Base-by-base conservation (phyloP, 2,888 invertebrate genomes). In the Tachina lurida region DNA sequence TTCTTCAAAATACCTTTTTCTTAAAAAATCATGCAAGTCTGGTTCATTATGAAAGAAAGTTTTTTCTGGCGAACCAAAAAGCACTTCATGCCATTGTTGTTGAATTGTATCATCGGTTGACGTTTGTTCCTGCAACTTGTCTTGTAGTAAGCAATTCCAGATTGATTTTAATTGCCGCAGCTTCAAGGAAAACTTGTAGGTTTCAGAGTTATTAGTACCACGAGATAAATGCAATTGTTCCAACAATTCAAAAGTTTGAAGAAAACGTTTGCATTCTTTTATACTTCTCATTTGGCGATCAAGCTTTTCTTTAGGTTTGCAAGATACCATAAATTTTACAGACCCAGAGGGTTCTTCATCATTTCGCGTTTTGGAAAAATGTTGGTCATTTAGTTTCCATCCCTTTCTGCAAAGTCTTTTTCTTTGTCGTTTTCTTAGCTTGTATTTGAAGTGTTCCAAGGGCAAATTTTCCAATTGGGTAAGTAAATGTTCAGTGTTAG, bases 61-160 rank as follows among this genome's bases (percentile, higher is more conserved):
- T 62, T 83, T 75, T 19, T 84, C 68, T 4, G n/a, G 74, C 4
- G 60, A 74, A 5, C 92, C 92, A 87, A 92, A 92, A 12, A 91
- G 67, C 0, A 88, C 88, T 62, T 87, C 75, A 12, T 89, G 84
- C 92, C 92, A 92, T 19, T 91, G 89, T 10, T 87, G 68, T 39
- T 90, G 88, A 17, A 87, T 87, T n/a, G 85, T 68, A 0, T 41
- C 22, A 17, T 87, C 83, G 2, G n/a, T 17, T 12, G 82, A 62
- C 3, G 65, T 81, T 73, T 65, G 75, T 10, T 86, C 80, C 13
- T 52, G 31, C 49, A 83, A 87, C 4, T 74, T 76, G 10, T 89
- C 88, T 15, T 89, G 81, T 31, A 88, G 87, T 15, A 90, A 88
- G 4, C 87, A 86, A n/a, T 87, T 84, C 92, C 92, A 92, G 10